A percentile compares a stretch with the other conserved stretches of the same genome.
Evolutionary conservation across 2,888 invertebrate genomes (phyloP).

Genomic region (Monoplex corrugatus): DNA sequence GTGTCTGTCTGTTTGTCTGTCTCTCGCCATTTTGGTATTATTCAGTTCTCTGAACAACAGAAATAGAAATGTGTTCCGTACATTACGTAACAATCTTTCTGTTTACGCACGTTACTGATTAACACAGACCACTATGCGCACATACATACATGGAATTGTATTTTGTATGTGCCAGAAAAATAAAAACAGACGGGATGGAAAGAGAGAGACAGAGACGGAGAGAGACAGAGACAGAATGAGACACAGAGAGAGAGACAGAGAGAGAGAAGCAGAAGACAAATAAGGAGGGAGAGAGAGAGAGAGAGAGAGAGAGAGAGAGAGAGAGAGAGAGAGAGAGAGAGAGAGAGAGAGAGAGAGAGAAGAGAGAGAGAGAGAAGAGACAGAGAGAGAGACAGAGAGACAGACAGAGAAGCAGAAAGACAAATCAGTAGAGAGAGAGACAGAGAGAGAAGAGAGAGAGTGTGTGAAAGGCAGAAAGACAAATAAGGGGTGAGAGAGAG

Average conservation of each 20-base stretch:
- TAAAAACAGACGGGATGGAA: too few relatives aligned
- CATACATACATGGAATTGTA: too few relatives aligned
- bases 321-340: neutral
- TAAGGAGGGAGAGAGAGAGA: neutral
- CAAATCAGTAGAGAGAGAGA: neutral
- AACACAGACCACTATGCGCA: too few relatives aligned
- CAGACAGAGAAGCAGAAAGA: neutral
- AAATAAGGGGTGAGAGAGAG: neutral
- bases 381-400: neutral
- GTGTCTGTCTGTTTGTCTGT: neutral
- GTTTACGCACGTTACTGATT: too few relatives aligned
- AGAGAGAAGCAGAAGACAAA: neutral
- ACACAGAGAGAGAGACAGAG: too few relatives aligned
- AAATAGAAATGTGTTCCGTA: too few relatives aligned
- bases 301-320: neutral
- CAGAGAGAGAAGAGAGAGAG: slow-evolving; percentile 8
- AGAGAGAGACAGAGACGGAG: too few relatives aligned
- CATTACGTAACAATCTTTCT: too few relatives aligned
- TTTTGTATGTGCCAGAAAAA: too few relatives aligned
- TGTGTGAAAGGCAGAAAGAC: slow-evolving; percentile 4
- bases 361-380: neutral
- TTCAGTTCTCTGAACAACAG: too few relatives aligned
- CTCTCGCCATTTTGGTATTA: neutral
- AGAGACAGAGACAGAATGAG: too few relatives aligned
- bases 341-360: neutral